Evolutionary conservation across 2,888 invertebrate species (phyloP).

Genomic region (Philonicus albiceps): DNA sequence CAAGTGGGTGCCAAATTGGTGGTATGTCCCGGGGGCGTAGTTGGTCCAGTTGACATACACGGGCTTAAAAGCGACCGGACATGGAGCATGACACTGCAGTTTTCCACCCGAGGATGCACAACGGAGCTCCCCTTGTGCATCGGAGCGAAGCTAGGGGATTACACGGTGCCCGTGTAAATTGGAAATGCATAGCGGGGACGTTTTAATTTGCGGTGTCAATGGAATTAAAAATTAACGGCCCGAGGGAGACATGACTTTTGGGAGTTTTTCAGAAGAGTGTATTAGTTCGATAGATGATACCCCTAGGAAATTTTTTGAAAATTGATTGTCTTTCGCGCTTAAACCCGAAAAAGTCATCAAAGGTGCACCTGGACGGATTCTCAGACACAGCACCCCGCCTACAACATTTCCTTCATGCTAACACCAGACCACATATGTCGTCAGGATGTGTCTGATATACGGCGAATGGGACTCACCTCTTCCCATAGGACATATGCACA

Average conservation of each 20-base stretch:
- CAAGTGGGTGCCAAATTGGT: constrained; percentile 42
- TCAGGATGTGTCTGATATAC: background rate
- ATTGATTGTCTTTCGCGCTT: constrained; percentile 2
- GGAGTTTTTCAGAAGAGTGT: background rate
- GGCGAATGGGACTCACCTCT: background rate
- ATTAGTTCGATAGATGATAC: background rate
- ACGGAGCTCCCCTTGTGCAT: background rate
- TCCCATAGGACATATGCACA: constrained; percentile 46
- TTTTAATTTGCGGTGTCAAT: constrained; percentile 36
- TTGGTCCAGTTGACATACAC: constrained; percentile 54
- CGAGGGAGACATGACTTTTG: constrained; percentile 7
- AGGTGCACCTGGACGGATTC: background rate
- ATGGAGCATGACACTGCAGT: constrained; percentile 52
- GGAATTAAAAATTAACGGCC: constrained; percentile 31
- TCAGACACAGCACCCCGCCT: background rate
- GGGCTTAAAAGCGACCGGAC: constrained; percentile 60
- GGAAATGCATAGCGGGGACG: constrained; percentile 1
- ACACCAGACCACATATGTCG: constrained; percentile 23
- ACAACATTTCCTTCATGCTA: background rate
- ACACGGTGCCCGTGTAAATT: background rate
- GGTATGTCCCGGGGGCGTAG: constrained; percentile 48
- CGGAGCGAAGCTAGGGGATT: background rate
- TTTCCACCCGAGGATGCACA: background rate
- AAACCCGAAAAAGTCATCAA: constrained; percentile 24
- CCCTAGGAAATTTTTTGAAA: background rate